Evolutionary conservation across 2,797 vertebrate species (phyloP).

Genomic region (Neosilurus hyrtlii): DNA sequence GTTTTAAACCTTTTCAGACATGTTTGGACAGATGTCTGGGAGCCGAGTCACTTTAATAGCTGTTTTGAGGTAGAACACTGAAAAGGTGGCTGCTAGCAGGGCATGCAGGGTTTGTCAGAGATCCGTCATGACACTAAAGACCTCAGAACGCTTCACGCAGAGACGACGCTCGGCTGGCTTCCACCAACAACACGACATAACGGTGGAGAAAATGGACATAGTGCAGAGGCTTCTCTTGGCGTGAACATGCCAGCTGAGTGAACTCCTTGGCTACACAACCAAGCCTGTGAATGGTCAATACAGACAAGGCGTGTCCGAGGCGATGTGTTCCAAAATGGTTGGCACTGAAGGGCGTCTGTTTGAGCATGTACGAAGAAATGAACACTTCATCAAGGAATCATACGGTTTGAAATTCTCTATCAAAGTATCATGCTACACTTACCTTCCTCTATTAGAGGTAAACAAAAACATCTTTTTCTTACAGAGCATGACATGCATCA

Average conservation of each 20-base stretch:
- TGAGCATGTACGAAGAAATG: not conserved
- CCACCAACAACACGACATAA: not conserved
- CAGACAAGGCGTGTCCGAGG: not conserved
- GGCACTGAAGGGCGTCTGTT: not conserved
- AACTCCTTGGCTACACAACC: not conserved
- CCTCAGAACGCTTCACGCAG: not conserved
- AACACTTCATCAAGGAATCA: not conserved
- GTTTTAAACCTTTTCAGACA: slow-evolving; percentile 58
- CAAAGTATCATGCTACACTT: not conserved
- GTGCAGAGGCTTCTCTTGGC: not conserved
- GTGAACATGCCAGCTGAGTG: too few relatives aligned
- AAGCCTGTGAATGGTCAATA: not conserved
- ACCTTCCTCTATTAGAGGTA: not conserved
- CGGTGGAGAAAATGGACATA: not conserved
- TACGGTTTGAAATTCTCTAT: not conserved
- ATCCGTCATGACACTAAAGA: not conserved
- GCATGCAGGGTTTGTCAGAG: not conserved
- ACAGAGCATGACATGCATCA: not conserved
- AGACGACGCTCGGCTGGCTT: not conserved
- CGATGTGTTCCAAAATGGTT: not conserved
- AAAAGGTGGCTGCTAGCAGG: slow-evolving; percentile 23
- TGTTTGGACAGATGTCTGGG: slow-evolving; percentile 58
- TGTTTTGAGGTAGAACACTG: slow-evolving; percentile 26
- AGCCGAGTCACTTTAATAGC: slow-evolving; percentile 20
- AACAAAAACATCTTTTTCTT: not conserved